These are phyloP conservation scores for Alsophila aescularia DNA, from an alignment of 2,888 invertebrate genomes.

Conservation along the genomic window DNA sequence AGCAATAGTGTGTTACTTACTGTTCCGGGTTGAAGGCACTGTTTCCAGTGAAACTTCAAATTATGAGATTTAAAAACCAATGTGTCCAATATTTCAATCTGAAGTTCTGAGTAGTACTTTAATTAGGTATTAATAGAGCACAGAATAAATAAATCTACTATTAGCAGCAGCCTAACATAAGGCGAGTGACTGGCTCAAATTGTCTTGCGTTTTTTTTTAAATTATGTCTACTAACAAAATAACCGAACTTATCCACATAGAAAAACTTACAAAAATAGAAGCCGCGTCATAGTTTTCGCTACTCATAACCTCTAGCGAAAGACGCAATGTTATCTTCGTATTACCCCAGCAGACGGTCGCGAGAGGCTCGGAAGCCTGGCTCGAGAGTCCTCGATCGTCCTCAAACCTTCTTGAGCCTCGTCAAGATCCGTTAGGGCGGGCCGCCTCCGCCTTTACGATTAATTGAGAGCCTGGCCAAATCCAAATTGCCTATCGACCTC, in stretches of 20 bases:
- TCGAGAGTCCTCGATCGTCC: slow-evolving; percentile 46
- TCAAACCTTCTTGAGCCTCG: slow-evolving; percentile 25
- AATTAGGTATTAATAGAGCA: too few relatives aligned
- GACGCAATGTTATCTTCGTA: slow-evolving; percentile 43
- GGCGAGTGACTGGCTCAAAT: too few relatives aligned
- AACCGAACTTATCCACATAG: neutral
- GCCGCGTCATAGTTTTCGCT: slow-evolving; percentile 2
- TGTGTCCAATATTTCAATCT: too few relatives aligned
- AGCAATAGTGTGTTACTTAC: too few relatives aligned
- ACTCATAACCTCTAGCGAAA: slow-evolving; percentile 27
- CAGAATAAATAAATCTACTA: too few relatives aligned
- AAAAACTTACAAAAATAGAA: slow-evolving; percentile 3
- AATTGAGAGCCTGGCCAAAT: slow-evolving; percentile 64
- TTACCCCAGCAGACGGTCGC: slow-evolving; percentile 28
- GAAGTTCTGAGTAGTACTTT: too few relatives aligned
- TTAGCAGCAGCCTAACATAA: too few relatives aligned
- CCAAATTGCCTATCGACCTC: slow-evolving; percentile 57
- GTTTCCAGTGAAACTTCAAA: too few relatives aligned
- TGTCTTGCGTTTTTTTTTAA: too few relatives aligned
- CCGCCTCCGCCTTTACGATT: slow-evolving; percentile 58
- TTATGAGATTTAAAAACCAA: too few relatives aligned
- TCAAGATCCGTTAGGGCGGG: slow-evolving; percentile 24
- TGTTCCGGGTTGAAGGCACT: too few relatives aligned
- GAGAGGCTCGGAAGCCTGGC: slow-evolving; percentile 45
- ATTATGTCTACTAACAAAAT: neutral